phyloP scores from a whole-genome alignment of 1,140 invertebrate species.

The Probaryconus sp. region DNA sequence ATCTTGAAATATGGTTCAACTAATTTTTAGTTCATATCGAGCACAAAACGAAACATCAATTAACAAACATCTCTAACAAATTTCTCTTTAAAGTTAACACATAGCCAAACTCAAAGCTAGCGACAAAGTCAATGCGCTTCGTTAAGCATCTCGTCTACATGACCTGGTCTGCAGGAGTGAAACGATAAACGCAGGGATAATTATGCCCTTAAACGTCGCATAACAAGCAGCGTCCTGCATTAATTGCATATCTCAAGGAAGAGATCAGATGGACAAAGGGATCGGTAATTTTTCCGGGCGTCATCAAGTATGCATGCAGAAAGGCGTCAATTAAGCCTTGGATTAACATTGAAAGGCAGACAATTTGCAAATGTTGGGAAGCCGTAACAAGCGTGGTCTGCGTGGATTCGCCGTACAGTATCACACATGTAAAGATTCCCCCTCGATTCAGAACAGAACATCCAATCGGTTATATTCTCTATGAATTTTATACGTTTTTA shows the following conservation, averaged over 20 bases:
- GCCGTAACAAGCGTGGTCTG: constrained; percentile 44
- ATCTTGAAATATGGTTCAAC: too few species aligned
- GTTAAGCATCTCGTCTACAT: constrained; percentile 43
- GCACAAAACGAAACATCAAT: constrained; percentile 46
- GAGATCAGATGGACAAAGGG: not conserved
- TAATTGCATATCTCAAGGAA: constrained; percentile 31
- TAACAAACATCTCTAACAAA: constrained; percentile 27
- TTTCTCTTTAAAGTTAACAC: constrained; percentile 49
- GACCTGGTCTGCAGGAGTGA: constrained; percentile 34
- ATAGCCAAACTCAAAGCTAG: constrained; percentile 44
- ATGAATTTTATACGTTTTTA: too few species aligned
- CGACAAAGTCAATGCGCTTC: constrained; percentile 54
- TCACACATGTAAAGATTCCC: constrained; percentile 57
- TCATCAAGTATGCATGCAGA: constrained; percentile 43
- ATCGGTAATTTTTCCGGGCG: constrained; percentile 38
- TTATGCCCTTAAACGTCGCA: constrained; percentile 39
- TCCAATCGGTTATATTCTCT: too few species aligned
- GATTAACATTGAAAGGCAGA: constrained; percentile 71
- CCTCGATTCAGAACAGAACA: too few species aligned
- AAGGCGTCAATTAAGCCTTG: constrained; percentile 65
- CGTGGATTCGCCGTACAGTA: constrained; percentile 46
- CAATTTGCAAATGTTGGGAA: constrained; percentile 70
- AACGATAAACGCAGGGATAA: constrained; percentile 46
- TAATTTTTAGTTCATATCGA: too few species aligned
- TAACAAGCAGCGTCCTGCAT: constrained; percentile 44